These are phyloP conservation scores for Monoplex corrugatus DNA, from an alignment of 2,888 invertebrate species.

Conservation along the genomic window DNA sequence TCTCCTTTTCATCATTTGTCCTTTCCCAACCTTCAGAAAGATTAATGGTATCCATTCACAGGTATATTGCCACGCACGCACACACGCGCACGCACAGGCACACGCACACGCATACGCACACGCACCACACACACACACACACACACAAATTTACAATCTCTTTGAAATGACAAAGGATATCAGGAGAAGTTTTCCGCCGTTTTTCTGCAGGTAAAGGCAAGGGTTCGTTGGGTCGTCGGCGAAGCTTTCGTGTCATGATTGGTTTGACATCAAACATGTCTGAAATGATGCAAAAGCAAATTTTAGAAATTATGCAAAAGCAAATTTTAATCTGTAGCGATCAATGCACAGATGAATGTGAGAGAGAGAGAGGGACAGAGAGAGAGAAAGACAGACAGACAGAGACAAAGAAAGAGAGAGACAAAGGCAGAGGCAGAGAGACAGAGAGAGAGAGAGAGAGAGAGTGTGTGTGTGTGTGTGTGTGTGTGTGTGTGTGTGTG, in stretches of 20 bases:
- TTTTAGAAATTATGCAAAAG: neutral
- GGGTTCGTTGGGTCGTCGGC: conserved; percentile 96
- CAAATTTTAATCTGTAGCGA: neutral
- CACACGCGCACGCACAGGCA: neutral
- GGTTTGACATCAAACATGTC: conserved; percentile 87
- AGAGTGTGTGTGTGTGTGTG: neutral
- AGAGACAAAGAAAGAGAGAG: too few species aligned
- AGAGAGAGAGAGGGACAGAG: too few species aligned
- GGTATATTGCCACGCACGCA: neutral
- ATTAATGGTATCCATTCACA: neutral
- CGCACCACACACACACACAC: neutral
- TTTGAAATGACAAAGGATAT: conserved; percentile 82
- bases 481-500: too few species aligned
- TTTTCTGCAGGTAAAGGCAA: conserved; percentile 91
- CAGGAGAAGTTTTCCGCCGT: conserved; percentile 83
- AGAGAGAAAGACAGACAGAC: too few species aligned
- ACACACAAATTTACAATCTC: neutral
- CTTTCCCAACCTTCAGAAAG: too few species aligned
- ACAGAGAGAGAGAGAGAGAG: neutral
- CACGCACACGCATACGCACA: neutral
- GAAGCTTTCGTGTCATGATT: conserved; percentile 95
- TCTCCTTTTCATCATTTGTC: too few species aligned
- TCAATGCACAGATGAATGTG: too few species aligned
- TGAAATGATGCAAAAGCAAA: conserved; percentile 53
- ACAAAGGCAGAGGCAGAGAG: too few species aligned